A percentile compares a stretch with the other conserved stretches of the same genome.
Evolutionary conservation across 2,113 vertebrate species (phyloP).

Genomic region (Corapipo altera): DNA sequence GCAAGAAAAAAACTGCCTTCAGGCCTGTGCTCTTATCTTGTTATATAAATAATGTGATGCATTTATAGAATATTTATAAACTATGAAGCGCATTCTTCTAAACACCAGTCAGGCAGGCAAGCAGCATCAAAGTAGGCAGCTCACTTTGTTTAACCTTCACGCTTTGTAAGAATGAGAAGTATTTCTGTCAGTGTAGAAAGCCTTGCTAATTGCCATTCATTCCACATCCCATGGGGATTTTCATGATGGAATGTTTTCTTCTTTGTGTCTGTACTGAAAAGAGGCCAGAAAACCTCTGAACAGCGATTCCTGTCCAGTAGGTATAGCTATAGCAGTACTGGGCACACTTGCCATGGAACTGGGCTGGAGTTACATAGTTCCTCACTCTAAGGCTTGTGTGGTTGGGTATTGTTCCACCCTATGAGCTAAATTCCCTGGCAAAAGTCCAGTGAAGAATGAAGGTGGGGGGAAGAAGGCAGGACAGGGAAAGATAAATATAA

Average conservation of each 20-base stretch:
- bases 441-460: not conserved
- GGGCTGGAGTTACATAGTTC: not conserved
- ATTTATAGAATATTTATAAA: too few species aligned
- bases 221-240: too few species aligned
- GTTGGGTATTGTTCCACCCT: not conserved
- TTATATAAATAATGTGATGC: too few species aligned
- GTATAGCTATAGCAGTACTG: not conserved
- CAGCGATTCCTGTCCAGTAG: not conserved
- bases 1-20: not conserved
- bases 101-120: too few species aligned
- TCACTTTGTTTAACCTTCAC: too few species aligned
- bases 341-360: not conserved
- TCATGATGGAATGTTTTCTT: not conserved
- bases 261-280: not conserved
- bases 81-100: too few species aligned
- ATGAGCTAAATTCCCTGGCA: not conserved
- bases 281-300: not conserved
- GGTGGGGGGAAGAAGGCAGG: not conserved
- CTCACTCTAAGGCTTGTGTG: accelerated
- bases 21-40: too few species aligned
- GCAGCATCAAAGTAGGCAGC: too few species aligned
- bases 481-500: not conserved
- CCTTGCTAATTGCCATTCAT: too few species aligned
- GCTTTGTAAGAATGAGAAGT: too few species aligned
- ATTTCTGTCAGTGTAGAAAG: too few species aligned